These are phyloP conservation scores for Tetragnatha montana DNA, from an alignment of 2,888 invertebrate genomes.

Conservation along the genomic window DNA sequence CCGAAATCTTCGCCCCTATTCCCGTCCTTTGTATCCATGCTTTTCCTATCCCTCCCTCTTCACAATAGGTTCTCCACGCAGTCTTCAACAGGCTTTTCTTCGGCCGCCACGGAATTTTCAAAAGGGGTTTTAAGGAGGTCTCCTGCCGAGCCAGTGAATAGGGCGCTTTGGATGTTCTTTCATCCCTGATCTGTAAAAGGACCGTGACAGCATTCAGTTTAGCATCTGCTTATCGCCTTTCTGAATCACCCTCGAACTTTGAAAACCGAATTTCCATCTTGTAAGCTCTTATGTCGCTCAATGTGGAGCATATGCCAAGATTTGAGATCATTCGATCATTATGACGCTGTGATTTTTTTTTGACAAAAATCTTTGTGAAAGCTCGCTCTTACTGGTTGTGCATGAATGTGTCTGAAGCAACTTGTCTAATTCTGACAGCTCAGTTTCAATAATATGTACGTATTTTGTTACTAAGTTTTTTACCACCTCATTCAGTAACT, in stretches of 20 bases:
- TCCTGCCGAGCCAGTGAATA: neutral
- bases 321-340: too few relatives aligned
- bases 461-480: too few relatives aligned
- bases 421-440: too few relatives aligned
- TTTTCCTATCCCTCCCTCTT: neutral
- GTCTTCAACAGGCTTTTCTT: neutral
- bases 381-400: too few relatives aligned
- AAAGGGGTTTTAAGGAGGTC: neutral
- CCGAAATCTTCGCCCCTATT: neutral
- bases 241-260: neutral
- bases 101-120: neutral
- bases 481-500: too few relatives aligned
- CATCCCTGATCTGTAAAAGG: neutral
- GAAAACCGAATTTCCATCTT: neutral
- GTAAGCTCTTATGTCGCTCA: neutral
- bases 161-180: neutral
- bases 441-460: too few relatives aligned
- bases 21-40: neutral
- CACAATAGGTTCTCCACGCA: neutral
- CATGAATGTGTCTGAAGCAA: too few relatives aligned
- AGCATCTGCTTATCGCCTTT: neutral
- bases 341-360: too few relatives aligned
- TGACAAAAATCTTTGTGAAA: too few relatives aligned
- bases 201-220: neutral
- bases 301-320: too few relatives aligned